A percentile compares a stretch with the other conserved stretches of the same genome.
These are phyloP conservation scores for Sarcophaga subvicina DNA, from an alignment of 2,888 invertebrate genomes.

Conservation along the genomic window DNA sequence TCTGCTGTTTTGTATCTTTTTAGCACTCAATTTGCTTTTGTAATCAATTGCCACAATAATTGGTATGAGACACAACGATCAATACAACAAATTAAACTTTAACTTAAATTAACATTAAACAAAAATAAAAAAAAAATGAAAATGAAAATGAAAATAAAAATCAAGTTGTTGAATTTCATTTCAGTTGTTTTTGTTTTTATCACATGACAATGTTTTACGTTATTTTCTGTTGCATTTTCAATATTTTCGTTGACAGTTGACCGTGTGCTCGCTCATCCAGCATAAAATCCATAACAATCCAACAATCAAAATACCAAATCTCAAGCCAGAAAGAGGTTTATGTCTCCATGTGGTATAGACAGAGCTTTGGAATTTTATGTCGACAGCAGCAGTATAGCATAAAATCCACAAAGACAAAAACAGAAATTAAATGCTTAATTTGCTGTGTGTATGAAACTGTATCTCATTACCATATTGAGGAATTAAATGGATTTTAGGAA, in stretches of 20 bases:
- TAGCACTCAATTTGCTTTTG: conserved; percentile 69
- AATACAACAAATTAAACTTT: conserved; percentile 64
- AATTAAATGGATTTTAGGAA: conserved; percentile 29
- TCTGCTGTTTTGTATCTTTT: conserved; percentile 67
- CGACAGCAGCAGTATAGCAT: background rate
- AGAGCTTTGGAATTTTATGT: background rate
- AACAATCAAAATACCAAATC: conserved; percentile 40
- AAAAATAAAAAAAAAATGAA: background rate
- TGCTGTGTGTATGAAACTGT: no score
- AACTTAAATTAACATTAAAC: conserved; percentile 37
- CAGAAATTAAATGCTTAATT: background rate
- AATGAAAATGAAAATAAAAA: conserved; percentile 24
- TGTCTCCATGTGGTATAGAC: background rate
- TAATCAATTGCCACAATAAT: conserved; percentile 65
- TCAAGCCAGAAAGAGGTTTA: background rate
- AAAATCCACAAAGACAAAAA: conserved; percentile 1
- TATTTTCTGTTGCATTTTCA: background rate
- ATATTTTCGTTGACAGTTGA: conserved; percentile 62
- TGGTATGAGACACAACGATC: conserved; percentile 57
- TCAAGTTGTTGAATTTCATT: conserved; percentile 49
- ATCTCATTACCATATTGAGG: background rate
- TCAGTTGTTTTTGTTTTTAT: background rate
- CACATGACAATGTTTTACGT: background rate
- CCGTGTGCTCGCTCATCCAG: conserved; percentile 66
- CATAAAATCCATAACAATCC: conserved; percentile 55